Evolutionary conservation across 2,888 invertebrate species (phyloP), one percentile per base, ranked within the genome.

Genomic region (Bellardia pandia): DNA sequence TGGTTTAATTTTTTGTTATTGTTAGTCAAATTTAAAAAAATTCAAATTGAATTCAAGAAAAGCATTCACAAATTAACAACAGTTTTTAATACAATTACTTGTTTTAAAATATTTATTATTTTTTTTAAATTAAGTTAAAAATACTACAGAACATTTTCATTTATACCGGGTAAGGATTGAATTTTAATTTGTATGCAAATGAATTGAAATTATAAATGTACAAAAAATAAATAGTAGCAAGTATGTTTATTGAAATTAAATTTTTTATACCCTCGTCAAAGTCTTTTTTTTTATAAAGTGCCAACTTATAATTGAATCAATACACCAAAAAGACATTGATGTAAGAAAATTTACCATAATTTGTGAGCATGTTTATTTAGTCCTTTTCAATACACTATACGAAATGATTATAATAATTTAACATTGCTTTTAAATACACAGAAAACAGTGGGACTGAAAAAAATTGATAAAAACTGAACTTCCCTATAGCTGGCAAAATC

Each of bases 101-200:
- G 45, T 76, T 76, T 76, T 53, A 78, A 3, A 30, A 45, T 13
- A 9, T 3, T 11, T 30, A 14, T 68, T 58, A 68, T n/a, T 42
- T 81, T 68, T 23, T 45, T 30, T 16, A 69, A 72, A 72, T 56
- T 69, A 71, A 83, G 74, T 82, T 66, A 76, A 69, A 77, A 86
- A 83, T 86, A 86, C 85, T 88, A 85, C 82, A 83, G 68, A 88
- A 88, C 74, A 86, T 83, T 86, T 80, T 72, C 66, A 66, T 86
- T 76, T 83, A 83, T 69, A 80, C 64, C 80, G 84, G 88, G 88
- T 88, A 88, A 88, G 88, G 88, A 88, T 88, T 88, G 88, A 88
- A 88, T 78, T 85, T 84, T 71, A 84, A 84, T 84, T 82, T 86
- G 88, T 86, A 86, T 86, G 86, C 82, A 88, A 88, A 84, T 85